A percentile compares a stretch with the other conserved stretches of the same genome.
phyloP scores from a whole-genome alignment of 2,888 invertebrate genomes.

The Entomobrya multifasciata region DNA sequence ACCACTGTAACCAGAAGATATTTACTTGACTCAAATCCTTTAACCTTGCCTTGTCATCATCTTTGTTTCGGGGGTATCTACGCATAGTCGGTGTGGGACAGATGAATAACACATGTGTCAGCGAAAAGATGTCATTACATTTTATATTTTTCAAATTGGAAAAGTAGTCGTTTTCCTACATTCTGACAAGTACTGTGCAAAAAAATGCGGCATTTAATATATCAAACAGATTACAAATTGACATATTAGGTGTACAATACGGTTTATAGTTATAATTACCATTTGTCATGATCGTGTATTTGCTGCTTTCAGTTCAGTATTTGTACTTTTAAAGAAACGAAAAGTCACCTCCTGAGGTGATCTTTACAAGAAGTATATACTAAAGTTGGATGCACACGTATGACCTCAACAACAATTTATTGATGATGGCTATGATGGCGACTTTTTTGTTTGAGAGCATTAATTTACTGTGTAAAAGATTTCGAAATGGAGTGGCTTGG shows the following conservation, averaged over 20 bases:
- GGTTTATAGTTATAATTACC: no score
- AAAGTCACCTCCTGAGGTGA: no score
- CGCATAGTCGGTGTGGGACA: background rate
- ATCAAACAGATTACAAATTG: no score
- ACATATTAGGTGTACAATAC: no score
- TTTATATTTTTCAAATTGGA: constrained; percentile 7
- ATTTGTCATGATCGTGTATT: no score
- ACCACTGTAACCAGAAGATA: background rate
- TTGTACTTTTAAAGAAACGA: no score
- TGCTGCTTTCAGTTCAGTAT: no score
- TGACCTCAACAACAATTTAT: constrained; percentile 32
- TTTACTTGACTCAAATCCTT: constrained; percentile 31
- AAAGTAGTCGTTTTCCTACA: constrained; percentile 1
- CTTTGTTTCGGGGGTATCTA: background rate
- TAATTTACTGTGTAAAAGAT: constrained; percentile 5
- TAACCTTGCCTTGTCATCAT: constrained; percentile 52
- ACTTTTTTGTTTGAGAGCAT: constrained; percentile 6
- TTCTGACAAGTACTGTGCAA: background rate
- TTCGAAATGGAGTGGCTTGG: constrained; percentile 43
- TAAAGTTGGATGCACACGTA: background rate
- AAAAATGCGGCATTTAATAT: background rate
- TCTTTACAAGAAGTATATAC: no score
- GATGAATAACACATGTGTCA: background rate
- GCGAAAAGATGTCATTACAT: background rate
- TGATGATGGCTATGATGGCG: constrained; percentile 6